These are phyloP conservation scores for Alfaro cultratus DNA, from an alignment of 2,797 vertebrate genomes.

Conservation along the genomic window DNA sequence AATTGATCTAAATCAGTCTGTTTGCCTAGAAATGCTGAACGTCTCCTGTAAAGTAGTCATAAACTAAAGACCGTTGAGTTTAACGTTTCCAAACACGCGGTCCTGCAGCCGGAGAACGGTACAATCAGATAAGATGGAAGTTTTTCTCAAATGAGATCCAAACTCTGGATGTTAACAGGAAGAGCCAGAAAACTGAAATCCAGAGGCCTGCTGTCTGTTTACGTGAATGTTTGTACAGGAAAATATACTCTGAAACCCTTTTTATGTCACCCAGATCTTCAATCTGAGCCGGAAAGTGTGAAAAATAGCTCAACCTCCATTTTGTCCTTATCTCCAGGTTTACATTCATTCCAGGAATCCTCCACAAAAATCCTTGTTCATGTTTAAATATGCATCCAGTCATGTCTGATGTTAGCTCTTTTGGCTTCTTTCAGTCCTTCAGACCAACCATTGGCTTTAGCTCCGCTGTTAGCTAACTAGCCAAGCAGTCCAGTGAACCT, in stretches of 20 bases:
- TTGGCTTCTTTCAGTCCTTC: neutral
- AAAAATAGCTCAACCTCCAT: neutral
- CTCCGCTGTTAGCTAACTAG: neutral
- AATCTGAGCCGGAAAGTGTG: constrained; percentile 1
- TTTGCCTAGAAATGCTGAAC: neutral
- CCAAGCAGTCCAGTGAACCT: neutral
- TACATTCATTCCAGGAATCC: constrained; percentile 7
- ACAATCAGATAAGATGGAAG: constrained; percentile 14
- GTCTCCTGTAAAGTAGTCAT: neutral
- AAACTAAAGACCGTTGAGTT: neutral
- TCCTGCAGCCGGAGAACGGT: neutral
- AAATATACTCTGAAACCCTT: constrained; percentile 8
- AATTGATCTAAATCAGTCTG: constrained; percentile 1
- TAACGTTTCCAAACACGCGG: neutral
- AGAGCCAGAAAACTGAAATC: neutral
- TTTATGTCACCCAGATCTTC: neutral
- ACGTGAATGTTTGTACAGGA: neutral
- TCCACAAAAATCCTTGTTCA: neutral
- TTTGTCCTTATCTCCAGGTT: constrained; percentile 1
- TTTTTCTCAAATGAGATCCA: neutral
- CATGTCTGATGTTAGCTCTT: neutral
- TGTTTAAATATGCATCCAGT: neutral
- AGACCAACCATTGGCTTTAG: neutral
- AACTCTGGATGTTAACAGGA: constrained; percentile 1
- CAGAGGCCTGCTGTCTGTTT: neutral